A percentile compares a stretch with the other conserved stretches of the same genome.
Evolutionary conservation across 2,113 vertebrate species (phyloP).

Genomic region (Thunnus maccoyii): DNA sequence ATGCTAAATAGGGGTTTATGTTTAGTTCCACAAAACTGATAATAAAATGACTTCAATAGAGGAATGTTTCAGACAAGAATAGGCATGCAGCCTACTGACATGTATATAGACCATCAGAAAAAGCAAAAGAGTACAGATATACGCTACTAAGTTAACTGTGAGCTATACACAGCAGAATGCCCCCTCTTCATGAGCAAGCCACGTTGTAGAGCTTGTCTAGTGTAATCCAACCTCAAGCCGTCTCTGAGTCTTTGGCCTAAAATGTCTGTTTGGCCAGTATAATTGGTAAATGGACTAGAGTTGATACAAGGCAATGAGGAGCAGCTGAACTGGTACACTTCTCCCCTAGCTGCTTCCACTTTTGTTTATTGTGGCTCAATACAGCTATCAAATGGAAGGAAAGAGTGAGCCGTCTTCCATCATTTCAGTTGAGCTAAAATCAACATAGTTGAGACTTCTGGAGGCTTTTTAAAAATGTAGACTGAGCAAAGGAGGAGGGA

Average conservation of each 20-base stretch:
- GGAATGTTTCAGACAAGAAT: no score
- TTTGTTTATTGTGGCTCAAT: conserved; percentile 73
- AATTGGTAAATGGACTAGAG: conserved; percentile 78
- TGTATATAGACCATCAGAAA: neutral
- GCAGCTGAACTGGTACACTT: conserved; percentile 66
- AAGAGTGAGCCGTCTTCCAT: conserved; percentile 14
- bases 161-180: conserved; percentile 19
- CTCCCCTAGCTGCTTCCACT: conserved; percentile 55
- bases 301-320: conserved; percentile 78
- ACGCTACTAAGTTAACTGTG: conserved; percentile 27
- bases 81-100: no score
- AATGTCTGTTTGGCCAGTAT: conserved; percentile 66
- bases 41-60: neutral
- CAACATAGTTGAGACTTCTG: conserved; percentile 56
- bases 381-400: conserved; percentile 59
- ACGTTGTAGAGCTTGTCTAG: conserved; percentile 47
- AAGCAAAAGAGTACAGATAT: conserved; percentile 19
- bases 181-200: neutral
- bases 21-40: neutral
- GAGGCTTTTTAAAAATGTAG: conserved; percentile 55
- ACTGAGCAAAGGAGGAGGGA: conserved; percentile 31
- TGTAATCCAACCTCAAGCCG: conserved; percentile 56
- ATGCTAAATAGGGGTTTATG: neutral
- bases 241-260: conserved; percentile 56
- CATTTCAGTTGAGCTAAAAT: conserved; percentile 58